These are phyloP conservation scores for Oxygymnocypris stewartii DNA, from an alignment of 2,113 vertebrate species.

Conservation along the genomic window DNA sequence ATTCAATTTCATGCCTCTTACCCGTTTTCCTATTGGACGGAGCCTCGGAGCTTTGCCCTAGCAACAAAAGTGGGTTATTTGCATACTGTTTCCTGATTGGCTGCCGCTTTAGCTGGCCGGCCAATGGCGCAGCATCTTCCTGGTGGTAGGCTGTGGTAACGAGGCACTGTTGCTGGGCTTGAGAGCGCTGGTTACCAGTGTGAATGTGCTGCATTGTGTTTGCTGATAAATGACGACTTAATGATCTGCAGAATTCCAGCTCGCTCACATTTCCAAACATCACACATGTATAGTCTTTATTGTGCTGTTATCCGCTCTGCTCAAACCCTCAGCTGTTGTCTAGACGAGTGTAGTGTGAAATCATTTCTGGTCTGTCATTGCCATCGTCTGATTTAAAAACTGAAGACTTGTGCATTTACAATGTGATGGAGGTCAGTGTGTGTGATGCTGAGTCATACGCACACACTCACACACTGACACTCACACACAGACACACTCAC, in stretches of 20 bases:
- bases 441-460: slow-evolving; percentile 57
- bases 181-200: slow-evolving; percentile 75
- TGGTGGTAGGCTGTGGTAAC: slow-evolving; percentile 90
- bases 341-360: background rate
- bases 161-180: slow-evolving; percentile 87
- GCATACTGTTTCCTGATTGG: slow-evolving; percentile 82
- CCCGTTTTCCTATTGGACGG: slow-evolving; percentile 86
- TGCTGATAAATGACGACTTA: slow-evolving; percentile 84
- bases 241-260: slow-evolving; percentile 83
- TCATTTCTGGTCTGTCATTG: slow-evolving; percentile 1
- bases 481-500: slow-evolving; percentile 52
- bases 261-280: slow-evolving; percentile 73
- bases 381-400: background rate
- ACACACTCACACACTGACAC: slow-evolving; percentile 48
- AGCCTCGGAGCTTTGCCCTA: slow-evolving; percentile 80
- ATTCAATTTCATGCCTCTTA: slow-evolving; percentile 85
- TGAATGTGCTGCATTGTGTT: slow-evolving; percentile 82
- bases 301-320: background rate
- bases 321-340: background rate
- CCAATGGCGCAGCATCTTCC: slow-evolving; percentile 75
- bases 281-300: slow-evolving; percentile 29
- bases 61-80: slow-evolving; percentile 86
- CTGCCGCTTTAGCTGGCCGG: slow-evolving; percentile 49
- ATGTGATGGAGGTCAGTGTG: background rate
- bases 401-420: background rate